Conservation (phyloP, 2,113 vertebrate genomes). For the Grallaria varia region DNA sequence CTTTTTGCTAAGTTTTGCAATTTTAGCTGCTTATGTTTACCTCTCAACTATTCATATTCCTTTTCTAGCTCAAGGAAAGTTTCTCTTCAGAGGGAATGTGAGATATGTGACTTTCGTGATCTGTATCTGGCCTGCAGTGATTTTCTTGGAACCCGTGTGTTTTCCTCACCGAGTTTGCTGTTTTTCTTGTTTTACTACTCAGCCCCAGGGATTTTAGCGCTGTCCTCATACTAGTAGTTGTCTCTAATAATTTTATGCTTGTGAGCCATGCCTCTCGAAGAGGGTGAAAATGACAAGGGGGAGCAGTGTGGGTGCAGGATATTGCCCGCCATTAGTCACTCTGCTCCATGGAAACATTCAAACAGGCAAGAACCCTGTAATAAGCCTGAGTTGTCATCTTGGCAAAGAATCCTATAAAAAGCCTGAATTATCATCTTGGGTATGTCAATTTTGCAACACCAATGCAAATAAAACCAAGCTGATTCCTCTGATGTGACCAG, state of each 20-base stretch:
- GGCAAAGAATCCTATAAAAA: too few relatives aligned
- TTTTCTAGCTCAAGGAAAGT: not conserved
- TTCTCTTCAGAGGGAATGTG: not conserved
- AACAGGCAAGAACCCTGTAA: not conserved
- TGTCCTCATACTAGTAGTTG: not conserved
- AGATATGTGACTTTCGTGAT: not conserved
- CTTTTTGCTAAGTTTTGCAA: not conserved
- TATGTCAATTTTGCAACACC: not conserved
- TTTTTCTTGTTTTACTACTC: not conserved
- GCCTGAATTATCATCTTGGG: not conserved
- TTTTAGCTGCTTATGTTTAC: not conserved
- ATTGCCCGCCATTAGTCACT: not conserved
- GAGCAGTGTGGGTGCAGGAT: not conserved
- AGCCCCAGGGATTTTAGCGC: not conserved
- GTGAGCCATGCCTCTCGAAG: not conserved
- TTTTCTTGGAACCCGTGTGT: not conserved
- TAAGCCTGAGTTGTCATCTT: not conserved
- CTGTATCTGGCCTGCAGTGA: not conserved
- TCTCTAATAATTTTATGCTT: not conserved
- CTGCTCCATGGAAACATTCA: not conserved
- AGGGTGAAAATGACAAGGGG: not conserved
- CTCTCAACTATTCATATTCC: not conserved
- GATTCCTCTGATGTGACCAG: not conserved
- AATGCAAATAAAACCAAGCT: not conserved
- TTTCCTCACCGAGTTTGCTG: not conserved